Conservation (phyloP, 2,113 vertebrate genomes). For the Scolopax mira region DNA sequence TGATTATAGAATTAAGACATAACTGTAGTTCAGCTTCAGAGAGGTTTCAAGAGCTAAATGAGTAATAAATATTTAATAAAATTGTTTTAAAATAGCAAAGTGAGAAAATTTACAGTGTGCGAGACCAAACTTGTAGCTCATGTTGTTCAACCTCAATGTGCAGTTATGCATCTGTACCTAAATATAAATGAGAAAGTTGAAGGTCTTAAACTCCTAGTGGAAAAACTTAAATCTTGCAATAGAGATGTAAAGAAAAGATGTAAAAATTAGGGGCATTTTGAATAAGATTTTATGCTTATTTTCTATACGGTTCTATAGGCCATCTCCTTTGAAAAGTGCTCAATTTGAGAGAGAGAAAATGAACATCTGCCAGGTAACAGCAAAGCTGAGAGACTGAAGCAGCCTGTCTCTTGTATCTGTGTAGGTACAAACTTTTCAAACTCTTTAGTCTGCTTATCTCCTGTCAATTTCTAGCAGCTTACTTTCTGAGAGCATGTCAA, state of each 20-base stretch:
- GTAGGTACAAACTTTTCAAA: background rate
- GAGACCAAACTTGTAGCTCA: background rate
- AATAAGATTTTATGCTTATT: background rate
- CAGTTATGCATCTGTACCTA: background rate
- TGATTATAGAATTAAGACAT: background rate
- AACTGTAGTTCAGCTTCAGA: background rate
- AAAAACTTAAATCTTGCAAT: background rate
- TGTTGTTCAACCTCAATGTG: background rate
- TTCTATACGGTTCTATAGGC: background rate
- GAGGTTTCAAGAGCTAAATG: background rate
- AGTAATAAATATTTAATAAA: constrained; percentile 4
- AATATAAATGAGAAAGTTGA: background rate
- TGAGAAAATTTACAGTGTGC: background rate
- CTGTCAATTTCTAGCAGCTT: background rate
- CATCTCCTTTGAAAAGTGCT: background rate
- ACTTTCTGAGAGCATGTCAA: background rate
- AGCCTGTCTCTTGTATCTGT: background rate
- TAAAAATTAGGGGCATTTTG: background rate
- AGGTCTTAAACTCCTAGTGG: background rate
- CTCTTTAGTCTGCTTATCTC: background rate
- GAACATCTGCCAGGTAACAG: background rate
- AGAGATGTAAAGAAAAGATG: background rate
- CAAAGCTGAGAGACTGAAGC: background rate
- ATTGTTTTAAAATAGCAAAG: background rate
- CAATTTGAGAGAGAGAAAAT: background rate